Percentiles rank a stretch among this genome's conserved stretches.
Conservation (phyloP, 2,797 vertebrate genomes). For the Loris lydekkerianus region DNA sequence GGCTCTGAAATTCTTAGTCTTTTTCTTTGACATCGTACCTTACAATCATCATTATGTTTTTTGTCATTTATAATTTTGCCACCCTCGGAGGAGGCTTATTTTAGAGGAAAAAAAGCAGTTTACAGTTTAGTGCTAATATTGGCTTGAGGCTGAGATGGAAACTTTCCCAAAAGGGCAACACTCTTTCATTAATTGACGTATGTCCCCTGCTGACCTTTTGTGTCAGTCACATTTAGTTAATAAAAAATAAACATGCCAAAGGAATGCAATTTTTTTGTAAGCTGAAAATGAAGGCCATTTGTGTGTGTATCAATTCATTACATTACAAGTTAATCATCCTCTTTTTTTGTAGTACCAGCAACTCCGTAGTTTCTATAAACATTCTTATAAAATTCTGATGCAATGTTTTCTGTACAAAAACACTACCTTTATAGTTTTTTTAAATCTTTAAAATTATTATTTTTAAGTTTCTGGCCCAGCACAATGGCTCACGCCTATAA, state of each 20-base stretch:
- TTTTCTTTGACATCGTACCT: not conserved
- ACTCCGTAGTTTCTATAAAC: not conserved
- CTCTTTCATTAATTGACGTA: not conserved
- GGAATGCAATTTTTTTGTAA: not conserved
- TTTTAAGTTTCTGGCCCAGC: too few relatives aligned
- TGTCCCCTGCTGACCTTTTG: not conserved
- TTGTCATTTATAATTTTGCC: not conserved
- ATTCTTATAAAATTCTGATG: not conserved
- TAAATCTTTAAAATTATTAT: too few relatives aligned
- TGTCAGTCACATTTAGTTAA: not conserved
- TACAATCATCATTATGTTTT: not conserved
- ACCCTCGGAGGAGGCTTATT: not conserved
- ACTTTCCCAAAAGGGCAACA: not conserved
- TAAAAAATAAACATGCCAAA: not conserved
- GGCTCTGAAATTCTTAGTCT: slow-evolving; percentile 14
- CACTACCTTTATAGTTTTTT: not conserved
- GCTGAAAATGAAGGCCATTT: not conserved
- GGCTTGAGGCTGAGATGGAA: not conserved
- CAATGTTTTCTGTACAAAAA: not conserved
- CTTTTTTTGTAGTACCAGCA: not conserved
- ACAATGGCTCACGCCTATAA: too few relatives aligned
- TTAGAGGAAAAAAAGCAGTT: not conserved
- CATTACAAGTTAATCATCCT: not conserved
- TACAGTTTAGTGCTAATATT: not conserved
- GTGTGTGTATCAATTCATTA: not conserved